These are phyloP conservation scores for Pristionchus japonicus DNA, from an alignment of 2,888 invertebrate genomes.

Conservation along the genomic window DNA sequence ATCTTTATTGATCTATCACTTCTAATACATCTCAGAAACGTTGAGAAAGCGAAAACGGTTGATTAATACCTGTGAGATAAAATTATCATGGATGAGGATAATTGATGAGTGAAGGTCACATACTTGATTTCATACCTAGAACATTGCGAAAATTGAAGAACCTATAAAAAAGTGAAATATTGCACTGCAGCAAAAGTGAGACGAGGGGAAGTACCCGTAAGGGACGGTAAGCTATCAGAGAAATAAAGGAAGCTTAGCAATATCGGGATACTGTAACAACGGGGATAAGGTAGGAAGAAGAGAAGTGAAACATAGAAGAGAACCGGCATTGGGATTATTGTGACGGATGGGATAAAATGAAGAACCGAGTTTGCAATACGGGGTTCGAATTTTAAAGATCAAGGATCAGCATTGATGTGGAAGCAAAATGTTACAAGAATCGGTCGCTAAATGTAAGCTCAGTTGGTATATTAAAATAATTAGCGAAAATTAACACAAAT, in stretches of 20 bases:
- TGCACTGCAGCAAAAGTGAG: slow-evolving; percentile 23
- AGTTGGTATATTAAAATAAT: background rate
- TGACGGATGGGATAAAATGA: slow-evolving; percentile 22
- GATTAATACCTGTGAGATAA: background rate
- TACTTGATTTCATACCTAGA: slow-evolving; percentile 6
- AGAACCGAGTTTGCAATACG: slow-evolving; percentile 33
- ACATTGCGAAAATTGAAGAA: background rate
- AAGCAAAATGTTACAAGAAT: background rate
- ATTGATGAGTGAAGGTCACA: background rate
- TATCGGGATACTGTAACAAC: slow-evolving; percentile 9
- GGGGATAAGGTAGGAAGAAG: background rate
- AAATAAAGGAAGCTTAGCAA: background rate
- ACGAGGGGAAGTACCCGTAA: background rate
- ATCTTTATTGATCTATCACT: slow-evolving; percentile 3
- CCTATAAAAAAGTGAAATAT: slow-evolving; percentile 32
- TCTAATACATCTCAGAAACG: background rate
- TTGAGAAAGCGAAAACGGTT: background rate
- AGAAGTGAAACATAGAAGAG: background rate
- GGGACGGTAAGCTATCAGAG: background rate
- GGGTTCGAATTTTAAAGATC: background rate
- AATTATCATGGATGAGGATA: slow-evolving; percentile 2
- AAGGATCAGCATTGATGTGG: background rate
- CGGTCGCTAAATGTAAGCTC: background rate
- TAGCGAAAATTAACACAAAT: slow-evolving; percentile 38
- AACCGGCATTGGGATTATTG: slow-evolving; percentile 12